Base-by-base conservation (phyloP, 2,888 invertebrate genomes). In the Clanis bilineata region DNA sequence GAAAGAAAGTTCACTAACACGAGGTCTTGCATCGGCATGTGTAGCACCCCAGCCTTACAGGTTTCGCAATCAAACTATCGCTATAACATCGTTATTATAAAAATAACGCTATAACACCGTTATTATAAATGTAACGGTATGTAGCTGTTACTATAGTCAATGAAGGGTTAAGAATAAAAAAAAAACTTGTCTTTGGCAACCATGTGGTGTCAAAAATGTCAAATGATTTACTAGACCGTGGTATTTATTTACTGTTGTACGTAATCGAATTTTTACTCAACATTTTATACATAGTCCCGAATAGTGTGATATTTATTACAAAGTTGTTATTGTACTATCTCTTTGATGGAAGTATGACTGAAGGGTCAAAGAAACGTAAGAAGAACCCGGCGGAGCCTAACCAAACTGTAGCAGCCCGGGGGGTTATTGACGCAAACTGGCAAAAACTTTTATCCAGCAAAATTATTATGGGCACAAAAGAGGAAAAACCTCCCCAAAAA, bases 341-440 rank as follows among this genome's bases (percentile, higher is more conserved):
- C 18, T 67, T 80, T 64, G 63, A 81, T 81, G 78, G 79, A 73
- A 88, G 77, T 65, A 91, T 91, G 91, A 82, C 80, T 10, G 88
- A 90, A 66, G 74, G 82, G 38, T 67, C 83, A 1, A 86, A 88
- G 60, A 88, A 86, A 72, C 77, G 81, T 6, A 90, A 88, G 64
- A 77, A 74, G 62, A 79, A 66, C 58, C 60, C 74, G 15, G 74
- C 73, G 61, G 78, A 73, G 66, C 69, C 64, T 76, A 86, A 83
- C 82, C 85, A 78, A 72, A 83, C 86, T 6, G 72, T 83, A 3
- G 69, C 75, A 0, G 66, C 74, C 36, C 75, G 92, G 51, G 83
- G 83, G 44, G 59, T 76, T 62, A 90, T 92, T 56, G 87, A 87
- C 62, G 88, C 87, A 7, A 93, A 93, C 64, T 93, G 93, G 93